Evolutionary conservation across 1,140 invertebrate species (phyloP).

Genomic region (Brachionus rubens): DNA sequence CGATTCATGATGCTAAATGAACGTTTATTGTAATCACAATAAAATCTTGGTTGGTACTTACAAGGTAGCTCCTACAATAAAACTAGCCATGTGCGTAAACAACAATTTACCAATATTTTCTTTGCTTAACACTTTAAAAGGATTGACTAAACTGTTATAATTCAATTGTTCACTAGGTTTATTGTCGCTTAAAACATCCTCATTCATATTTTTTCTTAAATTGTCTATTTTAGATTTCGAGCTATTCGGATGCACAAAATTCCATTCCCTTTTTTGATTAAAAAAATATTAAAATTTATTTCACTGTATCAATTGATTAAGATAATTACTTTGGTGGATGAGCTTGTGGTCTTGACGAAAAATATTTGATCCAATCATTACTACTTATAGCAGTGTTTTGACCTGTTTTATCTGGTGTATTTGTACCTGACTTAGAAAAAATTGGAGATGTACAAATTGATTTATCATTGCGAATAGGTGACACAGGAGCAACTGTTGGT

Average conservation of each 20-base stretch:
- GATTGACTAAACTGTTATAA: conserved; percentile 16
- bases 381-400: conserved; percentile 1
- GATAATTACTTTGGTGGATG: conserved; percentile 29
- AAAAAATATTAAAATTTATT: not conserved
- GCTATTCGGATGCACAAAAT: conserved; percentile 44
- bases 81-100: conserved; percentile 44
- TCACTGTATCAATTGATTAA: not conserved
- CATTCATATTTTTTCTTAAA: not conserved
- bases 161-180: conserved; percentile 14
- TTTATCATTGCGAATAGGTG: not conserved
- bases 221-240: conserved; percentile 11
- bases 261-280: conserved; percentile 25
- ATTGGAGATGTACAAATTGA: conserved; percentile 18
- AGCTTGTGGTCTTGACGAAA: conserved; percentile 34
- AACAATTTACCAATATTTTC: conserved; percentile 41
- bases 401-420: not conserved
- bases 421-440: conserved; percentile 32
- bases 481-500: not conserved
- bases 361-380: conserved; percentile 45
- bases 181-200: not conserved
- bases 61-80: conserved; percentile 44
- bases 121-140: conserved; percentile 16
- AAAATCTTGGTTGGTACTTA: not conserved
- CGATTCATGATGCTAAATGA: too few relatives aligned
- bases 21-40: too few relatives aligned